Evolutionary conservation across 2,797 vertebrate species (phyloP), one percentile per base, ranked within the genome.

Genomic region (Adrianichthys oophorus): DNA sequence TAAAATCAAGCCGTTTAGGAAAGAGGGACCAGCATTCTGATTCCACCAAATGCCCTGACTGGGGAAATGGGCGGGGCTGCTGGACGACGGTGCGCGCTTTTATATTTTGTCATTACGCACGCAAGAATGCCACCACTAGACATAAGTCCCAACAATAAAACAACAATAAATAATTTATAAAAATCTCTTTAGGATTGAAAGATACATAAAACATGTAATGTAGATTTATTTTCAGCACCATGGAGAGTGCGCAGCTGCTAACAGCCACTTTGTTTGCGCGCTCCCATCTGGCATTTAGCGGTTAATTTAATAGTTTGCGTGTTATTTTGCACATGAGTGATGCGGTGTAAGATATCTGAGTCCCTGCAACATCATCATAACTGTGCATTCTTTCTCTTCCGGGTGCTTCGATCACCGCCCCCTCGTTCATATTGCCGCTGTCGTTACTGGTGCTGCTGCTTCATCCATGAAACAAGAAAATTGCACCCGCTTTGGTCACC

Each of bases 381-480:
- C 4, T 37, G 32, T 37, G 12, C 32, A 4, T 37, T 37, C 1
- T 37, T 37, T 70, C 68, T 80, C 80, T 82, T 87, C 85, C 84
- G 85, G 84, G 58, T 82, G 48, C 64, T 26, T 19, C 16, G 41
- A 37, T 16, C 15, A 48, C 18, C 18, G 45, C 48, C 1, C 50
- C 37, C 48, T 6, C 4, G 26, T 41, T 17, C 24, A 21, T 29
- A 40, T 17, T 17, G 4, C 7, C 23, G 7, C 4, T 19, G 2
- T 18, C 10, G 37, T n/a, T 26, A 46, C 41, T 42, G 6, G 19
- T 44, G 29, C 0, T 15, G 43, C 6, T 26, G 26, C 8, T 8
- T 41, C 72, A 1, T 12, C 32, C 32, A 6, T 15, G 32, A 19
- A 5, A 41, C 51, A 69, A 24, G 65, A 15, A 73, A 65, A 61